phyloP scores from a whole-genome alignment of 1,140 invertebrate genomes.

The Macrobrachium nipponense region DNA sequence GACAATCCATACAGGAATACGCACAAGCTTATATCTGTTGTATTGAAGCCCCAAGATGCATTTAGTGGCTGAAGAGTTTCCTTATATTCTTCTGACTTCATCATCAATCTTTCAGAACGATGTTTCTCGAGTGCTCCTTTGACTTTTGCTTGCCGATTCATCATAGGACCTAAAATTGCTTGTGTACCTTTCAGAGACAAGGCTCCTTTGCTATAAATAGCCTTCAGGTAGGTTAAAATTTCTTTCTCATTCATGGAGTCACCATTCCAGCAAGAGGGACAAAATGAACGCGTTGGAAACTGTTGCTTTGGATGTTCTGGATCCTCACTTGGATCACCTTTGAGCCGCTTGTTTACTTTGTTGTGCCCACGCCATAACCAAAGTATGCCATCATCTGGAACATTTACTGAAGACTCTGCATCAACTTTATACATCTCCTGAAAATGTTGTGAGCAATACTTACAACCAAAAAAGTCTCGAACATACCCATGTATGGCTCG shows the following conservation, averaged over 20 bases:
- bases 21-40: conserved; percentile 80
- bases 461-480: conserved; percentile 93
- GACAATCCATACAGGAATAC: conserved; percentile 79
- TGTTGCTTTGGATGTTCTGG: conserved; percentile 89
- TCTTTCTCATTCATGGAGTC: conserved; percentile 72
- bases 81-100: conserved; percentile 51
- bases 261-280: conserved; percentile 81
- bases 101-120: conserved; percentile 14
- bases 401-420: conserved; percentile 77
- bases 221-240: conserved; percentile 81
- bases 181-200: conserved; percentile 67
- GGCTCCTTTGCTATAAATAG: conserved; percentile 76
- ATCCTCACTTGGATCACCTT: conserved; percentile 90
- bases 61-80: conserved; percentile 10
- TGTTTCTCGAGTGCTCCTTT: conserved; percentile 31
- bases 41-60: conserved; percentile 65
- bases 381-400: conserved; percentile 81
- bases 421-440: conserved; percentile 76
- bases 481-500: conserved; percentile 89
- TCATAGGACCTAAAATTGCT: conserved; percentile 14
- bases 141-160: conserved; percentile 43
- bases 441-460: conserved; percentile 91
- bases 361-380: conserved; percentile 98
- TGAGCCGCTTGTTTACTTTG: conserved; percentile 88
- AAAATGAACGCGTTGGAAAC: conserved; percentile 82